phyloP scores from a whole-genome alignment of 2,888 invertebrate species.

The Schizotus pectinicornis region DNA sequence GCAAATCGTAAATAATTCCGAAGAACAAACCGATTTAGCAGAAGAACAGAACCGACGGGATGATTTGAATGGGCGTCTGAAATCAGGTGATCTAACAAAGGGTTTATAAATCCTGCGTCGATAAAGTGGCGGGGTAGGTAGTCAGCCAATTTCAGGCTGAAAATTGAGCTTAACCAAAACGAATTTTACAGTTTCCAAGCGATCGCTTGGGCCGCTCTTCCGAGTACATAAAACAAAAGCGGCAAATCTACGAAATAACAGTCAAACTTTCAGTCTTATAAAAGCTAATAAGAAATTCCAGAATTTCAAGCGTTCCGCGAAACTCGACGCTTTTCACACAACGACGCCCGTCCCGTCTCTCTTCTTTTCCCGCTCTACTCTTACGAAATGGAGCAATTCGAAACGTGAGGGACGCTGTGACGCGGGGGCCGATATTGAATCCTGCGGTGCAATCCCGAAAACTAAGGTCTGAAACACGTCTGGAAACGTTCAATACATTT shows the following conservation, averaged over 20 bases:
- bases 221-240: constrained; percentile 21
- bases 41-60: no score
- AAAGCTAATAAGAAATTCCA: constrained; percentile 38
- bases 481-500: constrained; percentile 41
- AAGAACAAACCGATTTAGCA: no score
- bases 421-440: constrained; percentile 34
- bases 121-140: constrained; percentile 19
- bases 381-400: constrained; percentile 3
- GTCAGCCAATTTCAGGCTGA: constrained; percentile 17
- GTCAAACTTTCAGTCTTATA: constrained; percentile 22
- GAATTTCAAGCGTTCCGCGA: constrained; percentile 31
- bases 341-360: constrained; percentile 1
- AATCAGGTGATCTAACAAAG: background rate
- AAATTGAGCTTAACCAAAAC: constrained; percentile 14
- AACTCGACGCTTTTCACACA: constrained; percentile 5
- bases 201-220: constrained; percentile 17
- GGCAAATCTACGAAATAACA: constrained; percentile 26
- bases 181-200: constrained; percentile 8
- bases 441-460: constrained; percentile 39
- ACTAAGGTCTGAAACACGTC: constrained; percentile 39
- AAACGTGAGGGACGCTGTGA: constrained; percentile 21
- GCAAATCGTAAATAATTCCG: no score
- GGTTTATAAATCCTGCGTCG: constrained; percentile 9
- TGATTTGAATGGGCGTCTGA: no score
- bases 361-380: background rate